Evolutionary conservation across 2,888 invertebrate genomes (phyloP).

Genomic region (Hetaerina titia): DNA sequence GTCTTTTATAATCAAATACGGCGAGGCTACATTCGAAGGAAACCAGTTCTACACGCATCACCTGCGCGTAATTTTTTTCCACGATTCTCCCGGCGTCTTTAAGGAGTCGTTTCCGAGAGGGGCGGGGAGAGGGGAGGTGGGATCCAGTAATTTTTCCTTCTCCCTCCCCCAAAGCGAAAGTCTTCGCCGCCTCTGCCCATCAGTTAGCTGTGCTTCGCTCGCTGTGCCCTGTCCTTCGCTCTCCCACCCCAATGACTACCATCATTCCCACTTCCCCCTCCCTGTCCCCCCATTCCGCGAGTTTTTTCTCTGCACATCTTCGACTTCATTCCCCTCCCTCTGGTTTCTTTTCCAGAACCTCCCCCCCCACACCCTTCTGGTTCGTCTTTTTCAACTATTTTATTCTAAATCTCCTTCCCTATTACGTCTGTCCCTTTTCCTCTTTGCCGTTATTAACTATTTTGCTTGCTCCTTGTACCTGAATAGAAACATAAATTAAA

Average conservation of each 20-base stretch:
- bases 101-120: not conserved
- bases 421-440: not conserved
- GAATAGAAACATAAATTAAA: no score
- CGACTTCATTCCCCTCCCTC: not conserved
- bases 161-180: not conserved
- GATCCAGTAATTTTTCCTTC: not conserved
- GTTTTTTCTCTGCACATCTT: not conserved
- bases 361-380: not conserved
- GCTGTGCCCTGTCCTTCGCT: not conserved
- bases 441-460: not conserved
- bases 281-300: not conserved
- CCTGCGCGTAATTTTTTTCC: constrained; percentile 49
- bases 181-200: not conserved
- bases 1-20: constrained; percentile 24
- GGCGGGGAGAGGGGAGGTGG: not conserved
- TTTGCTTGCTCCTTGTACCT: not conserved
- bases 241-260: not conserved
- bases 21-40: not conserved
- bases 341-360: not conserved
- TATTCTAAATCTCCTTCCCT: not conserved
- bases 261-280: not conserved
- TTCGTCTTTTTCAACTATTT: not conserved
- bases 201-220: not conserved
- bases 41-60: constrained; percentile 62
- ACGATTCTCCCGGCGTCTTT: constrained; percentile 37